Percentiles rank a stretch among this genome's conserved stretches.
phyloP scores from a whole-genome alignment of 1,140 invertebrate species.

The Linepithema humile region DNA sequence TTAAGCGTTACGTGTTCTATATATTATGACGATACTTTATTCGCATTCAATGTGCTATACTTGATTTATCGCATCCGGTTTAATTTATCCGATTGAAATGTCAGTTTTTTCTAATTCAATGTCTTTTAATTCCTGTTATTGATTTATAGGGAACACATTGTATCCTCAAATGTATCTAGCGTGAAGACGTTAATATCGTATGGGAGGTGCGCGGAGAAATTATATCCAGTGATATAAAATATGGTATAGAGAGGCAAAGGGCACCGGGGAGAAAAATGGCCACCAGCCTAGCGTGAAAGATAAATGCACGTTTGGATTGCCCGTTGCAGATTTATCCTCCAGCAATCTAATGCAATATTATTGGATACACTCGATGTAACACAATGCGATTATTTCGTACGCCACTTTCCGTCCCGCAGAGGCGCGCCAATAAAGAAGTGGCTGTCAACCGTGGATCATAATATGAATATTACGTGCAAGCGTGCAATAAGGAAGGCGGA shows the following conservation, averaged over 20 bases:
- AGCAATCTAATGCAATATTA: conserved; percentile 39
- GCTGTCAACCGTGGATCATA: background rate
- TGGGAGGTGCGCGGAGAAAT: background rate
- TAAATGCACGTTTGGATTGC: conserved; percentile 41
- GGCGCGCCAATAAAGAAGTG: background rate
- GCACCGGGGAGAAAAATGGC: conserved; percentile 20
- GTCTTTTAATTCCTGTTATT: background rate
- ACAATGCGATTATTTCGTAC: conserved; percentile 8
- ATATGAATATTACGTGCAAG: background rate
- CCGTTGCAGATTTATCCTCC: conserved; percentile 7
- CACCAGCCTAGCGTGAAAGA: conserved; percentile 20
- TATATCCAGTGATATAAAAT: conserved; percentile 31
- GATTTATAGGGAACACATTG: background rate
- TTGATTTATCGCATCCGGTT: background rate
- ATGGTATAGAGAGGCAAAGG: background rate
- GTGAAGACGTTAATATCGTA: background rate
- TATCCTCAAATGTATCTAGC: background rate
- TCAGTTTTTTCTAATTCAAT: too few species aligned
- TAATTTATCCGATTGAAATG: too few species aligned
- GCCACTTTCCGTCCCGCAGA: background rate
- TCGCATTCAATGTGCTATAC: background rate
- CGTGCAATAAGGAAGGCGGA: background rate
- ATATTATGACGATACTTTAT: too few species aligned
- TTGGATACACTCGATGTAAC: conserved; percentile 19
- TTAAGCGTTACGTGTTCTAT: too few species aligned